Base-by-base conservation (phyloP, 2,888 invertebrate genomes). In the Phalangium opilio region DNA sequence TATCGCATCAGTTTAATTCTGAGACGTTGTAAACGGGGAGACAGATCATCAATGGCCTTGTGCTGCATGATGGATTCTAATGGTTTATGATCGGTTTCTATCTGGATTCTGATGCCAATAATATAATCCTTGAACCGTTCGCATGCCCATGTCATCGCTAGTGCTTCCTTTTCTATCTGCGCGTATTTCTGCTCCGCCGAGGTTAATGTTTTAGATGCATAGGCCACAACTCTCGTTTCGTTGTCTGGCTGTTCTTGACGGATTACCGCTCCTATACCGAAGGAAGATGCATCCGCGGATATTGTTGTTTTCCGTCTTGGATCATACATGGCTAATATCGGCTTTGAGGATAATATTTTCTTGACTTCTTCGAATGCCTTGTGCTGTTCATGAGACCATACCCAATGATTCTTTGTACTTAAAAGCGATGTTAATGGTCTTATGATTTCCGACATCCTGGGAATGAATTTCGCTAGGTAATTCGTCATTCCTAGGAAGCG, bases 31-130 rank as follows among this genome's bases (percentile, higher is more conserved):
- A 67, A 45, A 40, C 64, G 49, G 3, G 64, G 60, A 3, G 64
- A 59, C 3, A 66, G 48, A 12, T 63, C 62, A 42, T 58, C 59
- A 14, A 65, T 48, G 15, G 58, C 49, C 50, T 64, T 65, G 2
- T 57, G 58, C 44, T 59, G 55, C 10, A 66, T 43, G 3, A 67
- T 49, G 19, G 61, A 50, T 1, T 63, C 45, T 3, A 64, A 49
- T 1, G 64, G 64, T 50, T 63, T 64, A 54, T 65, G 64, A 50
- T 67, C 64, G 0, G 65, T 67, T 52, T 59, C 56, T 3, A 65
- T 42, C n/a, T 39, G 43, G 36, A 66, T 55, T 20, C 54, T 34
- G 35, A 55, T 53, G 5, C 63, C 64, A 8, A 53, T 50, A 11
- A 65, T 43, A 48, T 58, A 65, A 32, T 65, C 59, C 40, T 56